phyloP scores from a whole-genome alignment of 2,797 vertebrate species.

The Rhynchotus rufescens region DNA sequence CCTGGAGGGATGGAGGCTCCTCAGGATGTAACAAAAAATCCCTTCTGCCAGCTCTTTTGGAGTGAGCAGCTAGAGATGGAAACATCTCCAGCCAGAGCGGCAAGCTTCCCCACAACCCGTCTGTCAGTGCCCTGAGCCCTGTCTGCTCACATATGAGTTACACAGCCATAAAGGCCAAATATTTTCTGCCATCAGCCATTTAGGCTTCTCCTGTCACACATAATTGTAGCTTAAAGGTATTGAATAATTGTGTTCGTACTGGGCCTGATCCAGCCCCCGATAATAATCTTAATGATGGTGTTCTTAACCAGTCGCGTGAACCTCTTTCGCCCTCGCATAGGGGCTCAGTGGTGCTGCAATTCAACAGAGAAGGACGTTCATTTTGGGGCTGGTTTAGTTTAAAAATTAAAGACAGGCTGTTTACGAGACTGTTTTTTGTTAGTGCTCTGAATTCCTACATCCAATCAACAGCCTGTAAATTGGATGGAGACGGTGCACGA shows the following conservation, averaged over 20 bases:
- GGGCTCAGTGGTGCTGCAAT: conserved; percentile 20
- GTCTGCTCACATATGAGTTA: neutral
- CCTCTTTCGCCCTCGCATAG: neutral
- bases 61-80: conserved; percentile 17
- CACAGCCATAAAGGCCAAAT: neutral
- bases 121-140: conserved; percentile 28
- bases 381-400: conserved; percentile 36
- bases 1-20: neutral
- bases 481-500: neutral
- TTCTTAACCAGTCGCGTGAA: conserved; percentile 33
- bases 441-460: conserved; percentile 37
- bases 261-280: conserved; percentile 27
- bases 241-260: conserved; percentile 26
- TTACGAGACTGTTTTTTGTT: conserved; percentile 51
- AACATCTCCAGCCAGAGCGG: conserved; percentile 43
- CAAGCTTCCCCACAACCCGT: neutral
- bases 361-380: conserved; percentile 15
- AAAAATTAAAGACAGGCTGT: conserved; percentile 28
- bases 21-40: neutral
- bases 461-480: conserved; percentile 62
- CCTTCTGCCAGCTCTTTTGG: conserved; percentile 37
- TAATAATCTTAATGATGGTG: conserved; percentile 27
- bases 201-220: conserved; percentile 3
- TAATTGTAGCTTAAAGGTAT: conserved; percentile 52
- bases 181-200: neutral